Conservation (phyloP, 2,113 vertebrate genomes). For the Pelmatolapia mariae region DNA sequence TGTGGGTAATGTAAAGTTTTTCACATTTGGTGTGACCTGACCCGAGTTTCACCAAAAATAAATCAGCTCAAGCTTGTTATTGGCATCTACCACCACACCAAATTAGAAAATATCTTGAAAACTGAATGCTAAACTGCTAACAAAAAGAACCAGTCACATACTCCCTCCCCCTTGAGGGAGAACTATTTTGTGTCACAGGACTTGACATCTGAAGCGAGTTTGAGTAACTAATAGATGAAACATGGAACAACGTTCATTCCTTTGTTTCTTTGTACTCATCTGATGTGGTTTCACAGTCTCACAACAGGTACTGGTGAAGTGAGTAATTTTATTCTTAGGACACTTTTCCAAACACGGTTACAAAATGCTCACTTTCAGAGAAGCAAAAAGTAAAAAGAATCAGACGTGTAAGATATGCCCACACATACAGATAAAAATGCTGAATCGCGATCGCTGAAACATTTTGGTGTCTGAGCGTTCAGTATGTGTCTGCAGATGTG, state of each 20-base stretch:
- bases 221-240: background rate
- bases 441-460: background rate
- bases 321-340: slow-evolving; percentile 24
- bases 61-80: background rate
- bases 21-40: background rate
- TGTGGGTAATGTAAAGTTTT: background rate
- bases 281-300: background rate
- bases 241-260: background rate
- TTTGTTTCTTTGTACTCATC: background rate
- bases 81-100: background rate
- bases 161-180: background rate
- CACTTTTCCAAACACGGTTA: slow-evolving; percentile 19
- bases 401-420: background rate
- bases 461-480: background rate
- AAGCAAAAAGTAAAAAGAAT: background rate
- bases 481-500: background rate
- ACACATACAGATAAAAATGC: background rate
- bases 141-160: background rate
- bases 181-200: background rate
- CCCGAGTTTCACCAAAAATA: background rate
- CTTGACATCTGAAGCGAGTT: background rate
- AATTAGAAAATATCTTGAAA: background rate
- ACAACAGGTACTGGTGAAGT: background rate
- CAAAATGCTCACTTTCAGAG: background rate
- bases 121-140: background rate